Base-by-base conservation (phyloP, 2,888 invertebrate genomes). In the Standfussiana lucernea region DNA sequence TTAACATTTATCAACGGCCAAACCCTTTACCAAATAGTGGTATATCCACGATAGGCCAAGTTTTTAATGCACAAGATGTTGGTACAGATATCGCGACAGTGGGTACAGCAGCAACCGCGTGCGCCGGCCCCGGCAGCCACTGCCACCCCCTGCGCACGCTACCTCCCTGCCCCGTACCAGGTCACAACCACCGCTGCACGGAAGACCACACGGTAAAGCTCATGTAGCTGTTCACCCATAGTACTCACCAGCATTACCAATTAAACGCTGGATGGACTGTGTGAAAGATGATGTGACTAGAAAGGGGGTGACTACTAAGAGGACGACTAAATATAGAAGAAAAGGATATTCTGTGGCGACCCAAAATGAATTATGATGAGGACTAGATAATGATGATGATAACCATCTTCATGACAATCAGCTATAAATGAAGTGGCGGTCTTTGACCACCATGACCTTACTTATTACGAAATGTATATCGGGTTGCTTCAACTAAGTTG, bases 41-140 rank as follows among this genome's bases (percentile, higher is more conserved):
- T n/a, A 50, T n/a, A n/a, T 50, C 24, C 11, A 11, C 11, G 13
- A 53, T 6, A 28, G 13, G 5, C 13, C 6, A 6, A n/a, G 6
- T 28, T 64, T 15, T 28, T 0, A 5, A 65, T 21, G n/a, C 1
- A 42, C 10, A n/a, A 42, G 18, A 21, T 28, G 24, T 40, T 35
- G 37, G 40, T 7, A 3, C 82, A 96, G 96, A 83, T 97, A 97
- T 71, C 94, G 96, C 0, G 97, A 97, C 88, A 96, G 96, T 59
- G 96, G 95, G 2, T 95, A 96, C 90, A 94, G 94, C 87, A 96
- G 95, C 83, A 93, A 92, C 0, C 93, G 94, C 13, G 84, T 88
- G 24, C 92, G 94, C 1, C 90, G 93, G 4, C 45, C 90, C 35
- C 89, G 92, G 62, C 87, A 85, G 35, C 83, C 87, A 10, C 76